Conservation (phyloP, 2,113 vertebrate species). For the Axis porcinus region DNA sequence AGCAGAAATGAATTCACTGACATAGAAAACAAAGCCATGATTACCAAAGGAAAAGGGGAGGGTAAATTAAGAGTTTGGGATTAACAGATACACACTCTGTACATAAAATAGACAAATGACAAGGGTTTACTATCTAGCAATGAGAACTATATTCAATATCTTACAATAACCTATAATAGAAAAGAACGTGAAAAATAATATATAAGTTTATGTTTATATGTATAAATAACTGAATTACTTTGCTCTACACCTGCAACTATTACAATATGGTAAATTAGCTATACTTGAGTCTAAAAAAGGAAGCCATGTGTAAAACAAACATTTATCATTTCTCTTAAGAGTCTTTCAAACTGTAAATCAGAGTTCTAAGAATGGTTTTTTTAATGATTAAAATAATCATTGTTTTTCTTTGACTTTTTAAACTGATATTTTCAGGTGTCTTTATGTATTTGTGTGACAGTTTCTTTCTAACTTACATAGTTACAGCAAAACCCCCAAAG, state of each 20-base stretch:
- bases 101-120: neutral
- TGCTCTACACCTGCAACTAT: neutral
- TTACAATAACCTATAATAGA: neutral
- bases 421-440: neutral
- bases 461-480: neutral
- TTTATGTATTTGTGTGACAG: neutral
- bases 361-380: neutral
- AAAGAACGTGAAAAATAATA: neutral
- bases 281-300: neutral
- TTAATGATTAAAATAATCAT: neutral
- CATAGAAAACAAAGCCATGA: neutral
- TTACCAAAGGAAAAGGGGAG: neutral
- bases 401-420: neutral
- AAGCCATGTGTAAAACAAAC: neutral
- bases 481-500: neutral
- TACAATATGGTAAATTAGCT: neutral
- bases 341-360: conserved; percentile 17
- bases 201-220: neutral
- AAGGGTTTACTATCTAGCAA: neutral
- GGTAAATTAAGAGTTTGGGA: neutral
- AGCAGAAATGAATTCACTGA: neutral
- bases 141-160: neutral
- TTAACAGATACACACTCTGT: neutral
- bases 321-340: conserved; percentile 3
- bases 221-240: neutral